Base-by-base conservation (phyloP, 2,113 vertebrate species). In the Anoplopoma fimbria region DNA sequence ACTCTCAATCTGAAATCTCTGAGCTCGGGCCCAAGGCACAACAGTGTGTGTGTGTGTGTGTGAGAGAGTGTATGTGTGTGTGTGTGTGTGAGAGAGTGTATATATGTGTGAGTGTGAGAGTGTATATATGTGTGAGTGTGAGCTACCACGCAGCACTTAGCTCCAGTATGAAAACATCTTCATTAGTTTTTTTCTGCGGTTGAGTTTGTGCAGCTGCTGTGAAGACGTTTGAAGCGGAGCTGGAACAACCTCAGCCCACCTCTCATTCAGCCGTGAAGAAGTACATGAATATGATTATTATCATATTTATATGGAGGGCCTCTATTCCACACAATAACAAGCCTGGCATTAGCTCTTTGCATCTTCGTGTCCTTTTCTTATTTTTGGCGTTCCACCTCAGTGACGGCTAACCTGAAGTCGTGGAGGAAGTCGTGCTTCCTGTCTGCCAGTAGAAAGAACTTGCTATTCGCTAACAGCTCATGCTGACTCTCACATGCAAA, bases 201-300 rank as follows among this genome's bases (percentile, higher is more conserved):
- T 67, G 33, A 89, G 53, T 72, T 82, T 82, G 75, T 82, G 72
- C 73, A 86, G 83, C 78, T 87, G 29, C 53, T 75, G 53, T 79
- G 31, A 34, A 71, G 77, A 75, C 27, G 1, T 72, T 69, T 80
- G 23, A n/a, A n/a, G n/a, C n/a, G n/a, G n/a, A n/a, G n/a, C n/a
- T n/a, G n/a, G n/a, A n/a, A n/a, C n/a, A n/a, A 55, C 64, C 62
- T 80, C 29, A 36, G 9, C 55, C 61, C 67, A 47, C 49, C 81
- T 81, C 61, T 75, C 33, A 70, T 81, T 72, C 63, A 69, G 65
- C n/a, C 36, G 33, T 8, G 21, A 55, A 67, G 40, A 63, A 58
- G 69, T 65, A 27, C 64, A n/a, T 13, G 6, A 47, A 29, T 75
- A 38, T 49, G 62, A 38, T 38, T 15, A 61, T 78, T 19, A 27